Conservation (phyloP, 1,140 invertebrate species). For the Eupristina koningsbergeri region DNA sequence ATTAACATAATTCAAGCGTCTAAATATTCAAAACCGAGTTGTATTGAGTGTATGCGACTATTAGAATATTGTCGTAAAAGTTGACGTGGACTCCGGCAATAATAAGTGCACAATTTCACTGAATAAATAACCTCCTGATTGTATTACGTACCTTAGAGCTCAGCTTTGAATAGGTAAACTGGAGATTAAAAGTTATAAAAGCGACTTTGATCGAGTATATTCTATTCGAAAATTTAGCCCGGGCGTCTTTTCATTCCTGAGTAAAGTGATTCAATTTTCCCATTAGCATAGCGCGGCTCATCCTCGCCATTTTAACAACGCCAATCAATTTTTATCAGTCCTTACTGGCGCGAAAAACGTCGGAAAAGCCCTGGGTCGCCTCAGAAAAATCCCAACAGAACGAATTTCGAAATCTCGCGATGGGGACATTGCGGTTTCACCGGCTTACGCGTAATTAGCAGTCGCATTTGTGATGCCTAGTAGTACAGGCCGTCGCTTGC, state of each 20-base stretch:
- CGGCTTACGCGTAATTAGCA: constrained; percentile 40
- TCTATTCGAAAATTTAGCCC: not conserved
- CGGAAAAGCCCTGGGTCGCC: no score
- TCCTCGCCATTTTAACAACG: not conserved
- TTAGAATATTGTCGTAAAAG: no score
- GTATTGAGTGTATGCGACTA: no score
- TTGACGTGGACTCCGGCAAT: not conserved
- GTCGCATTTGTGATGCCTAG: constrained; percentile 34
- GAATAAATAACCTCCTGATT: not conserved
- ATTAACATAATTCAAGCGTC: no score
- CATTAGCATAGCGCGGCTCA: not conserved
- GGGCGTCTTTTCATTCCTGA: not conserved
- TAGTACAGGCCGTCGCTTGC: constrained; percentile 17
- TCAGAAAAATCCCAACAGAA: not conserved
- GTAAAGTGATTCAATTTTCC: not conserved
- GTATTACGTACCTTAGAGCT: not conserved
- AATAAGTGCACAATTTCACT: not conserved
- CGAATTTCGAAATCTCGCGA: not conserved
- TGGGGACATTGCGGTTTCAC: not conserved
- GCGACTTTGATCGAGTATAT: not conserved
- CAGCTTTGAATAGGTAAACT: not conserved
- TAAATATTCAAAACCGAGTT: no score
- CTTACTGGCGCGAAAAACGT: not conserved
- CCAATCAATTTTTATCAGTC: not conserved
- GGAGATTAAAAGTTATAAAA: not conserved